Conservation (phyloP, 2,888 invertebrate genomes). For the Carpatolechia fugitivella region DNA sequence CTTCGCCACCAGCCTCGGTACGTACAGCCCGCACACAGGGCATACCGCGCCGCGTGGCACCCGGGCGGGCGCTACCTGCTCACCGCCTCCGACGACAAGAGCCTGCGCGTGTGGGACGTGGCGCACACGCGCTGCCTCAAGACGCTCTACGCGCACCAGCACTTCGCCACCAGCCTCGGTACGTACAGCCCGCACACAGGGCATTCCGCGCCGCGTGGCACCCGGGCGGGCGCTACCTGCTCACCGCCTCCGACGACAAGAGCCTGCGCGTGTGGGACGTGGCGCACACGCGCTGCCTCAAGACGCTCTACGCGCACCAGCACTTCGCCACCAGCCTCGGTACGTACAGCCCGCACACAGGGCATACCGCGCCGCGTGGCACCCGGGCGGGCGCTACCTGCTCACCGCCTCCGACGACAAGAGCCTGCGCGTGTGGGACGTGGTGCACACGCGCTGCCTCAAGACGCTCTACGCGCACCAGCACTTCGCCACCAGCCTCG, state of each 20-base stretch:
- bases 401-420: slow-evolving; percentile 99
- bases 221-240: slow-evolving; percentile 98
- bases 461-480: slow-evolving; percentile 99
- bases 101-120: slow-evolving; percentile 98
- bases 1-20: slow-evolving; percentile 99
- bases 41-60: slow-evolving; percentile 98
- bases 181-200: too few species aligned
- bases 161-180: slow-evolving; percentile 99
- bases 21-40: too few species aligned
- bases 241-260: slow-evolving; percentile 99
- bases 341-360: too few species aligned
- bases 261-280: slow-evolving; percentile 99
- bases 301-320: slow-evolving; percentile 98
- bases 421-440: slow-evolving; percentile 98
- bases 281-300: slow-evolving; percentile 97
- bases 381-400: slow-evolving; percentile 98
- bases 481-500: slow-evolving; percentile 99
- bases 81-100: slow-evolving; percentile 99
- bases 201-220: slow-evolving; percentile 98
- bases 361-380: slow-evolving; percentile 98
- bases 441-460: slow-evolving; percentile 96
- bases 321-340: slow-evolving; percentile 99
- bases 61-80: slow-evolving; percentile 98
- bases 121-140: slow-evolving; percentile 98
- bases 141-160: slow-evolving; percentile 98